These are phyloP conservation scores for Entomobrya proxima DNA, from an alignment of 2,888 invertebrate species.

Conservation along the genomic window DNA sequence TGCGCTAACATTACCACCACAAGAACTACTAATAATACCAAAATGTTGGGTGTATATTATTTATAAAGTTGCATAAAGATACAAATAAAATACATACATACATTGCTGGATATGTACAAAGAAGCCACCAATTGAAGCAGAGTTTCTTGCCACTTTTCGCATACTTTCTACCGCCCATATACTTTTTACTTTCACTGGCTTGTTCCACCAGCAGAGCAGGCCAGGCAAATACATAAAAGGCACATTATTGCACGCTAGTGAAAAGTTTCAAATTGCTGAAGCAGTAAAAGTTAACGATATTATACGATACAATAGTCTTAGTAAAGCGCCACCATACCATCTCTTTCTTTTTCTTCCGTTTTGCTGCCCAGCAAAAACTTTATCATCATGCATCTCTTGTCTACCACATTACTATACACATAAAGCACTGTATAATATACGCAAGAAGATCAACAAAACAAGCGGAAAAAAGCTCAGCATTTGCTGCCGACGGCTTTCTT, in stretches of 20 bases:
- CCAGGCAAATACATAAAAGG: not conserved
- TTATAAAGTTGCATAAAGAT: not conserved
- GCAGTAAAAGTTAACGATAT: slow-evolving; percentile 57
- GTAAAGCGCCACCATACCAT: not conserved
- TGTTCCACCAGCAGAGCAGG: no score
- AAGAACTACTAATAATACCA: slow-evolving; percentile 22
- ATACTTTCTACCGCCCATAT: not conserved
- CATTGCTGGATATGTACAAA: no score
- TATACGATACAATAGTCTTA: slow-evolving; percentile 9
- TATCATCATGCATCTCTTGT: not conserved
- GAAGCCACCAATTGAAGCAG: not conserved
- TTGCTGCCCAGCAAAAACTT: no score
- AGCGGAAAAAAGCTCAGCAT: no score
- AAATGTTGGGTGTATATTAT: not conserved
- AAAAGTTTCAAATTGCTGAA: slow-evolving; percentile 45
- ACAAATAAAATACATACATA: no score
- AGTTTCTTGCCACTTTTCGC: not conserved
- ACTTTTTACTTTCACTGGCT: not conserved
- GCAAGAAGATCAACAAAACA: slow-evolving; percentile 13
- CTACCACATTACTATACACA: not conserved
- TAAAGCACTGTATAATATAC: slow-evolving; percentile 15
- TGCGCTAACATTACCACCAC: not conserved
- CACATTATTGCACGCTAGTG: slow-evolving; percentile 1
- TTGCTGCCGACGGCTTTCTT: no score
- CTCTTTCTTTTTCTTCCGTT: no score